phyloP scores from a whole-genome alignment of 1,140 invertebrate genomes.

The Drosophila lacteicornis region DNA sequence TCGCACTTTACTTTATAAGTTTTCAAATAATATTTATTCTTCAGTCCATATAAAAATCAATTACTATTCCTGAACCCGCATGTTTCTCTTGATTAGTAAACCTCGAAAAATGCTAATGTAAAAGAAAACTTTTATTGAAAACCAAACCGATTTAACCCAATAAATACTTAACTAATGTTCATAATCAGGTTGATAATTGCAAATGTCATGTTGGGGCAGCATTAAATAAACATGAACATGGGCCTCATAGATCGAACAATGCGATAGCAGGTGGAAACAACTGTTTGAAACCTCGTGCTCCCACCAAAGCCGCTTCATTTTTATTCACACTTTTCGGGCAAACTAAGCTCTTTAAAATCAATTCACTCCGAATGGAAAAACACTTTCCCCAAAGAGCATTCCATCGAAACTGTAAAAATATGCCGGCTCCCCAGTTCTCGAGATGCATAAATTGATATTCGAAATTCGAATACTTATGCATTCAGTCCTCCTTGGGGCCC shows the following conservation, averaged over 20 bases:
- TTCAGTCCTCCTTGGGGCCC: conserved; percentile 37
- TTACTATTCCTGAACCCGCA: neutral
- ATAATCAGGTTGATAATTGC: conserved; percentile 39
- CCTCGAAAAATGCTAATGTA: conserved; percentile 2
- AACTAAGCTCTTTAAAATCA: conserved; percentile 33
- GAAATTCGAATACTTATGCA: conserved; percentile 72
- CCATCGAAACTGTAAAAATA: conserved; percentile 56
- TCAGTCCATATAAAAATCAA: neutral
- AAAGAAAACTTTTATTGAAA: conserved; percentile 7
- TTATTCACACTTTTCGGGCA: conserved; percentile 31
- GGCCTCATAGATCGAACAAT: conserved; percentile 20
- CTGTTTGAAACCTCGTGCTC: neutral
- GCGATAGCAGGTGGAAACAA: conserved; percentile 32
- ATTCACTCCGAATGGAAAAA: conserved; percentile 43
- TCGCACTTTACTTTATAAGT: neutral
- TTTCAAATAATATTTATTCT: neutral
- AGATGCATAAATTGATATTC: conserved; percentile 79
- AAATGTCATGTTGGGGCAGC: conserved; percentile 13
- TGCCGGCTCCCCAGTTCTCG: conserved; percentile 55
- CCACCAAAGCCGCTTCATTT: conserved; percentile 4
- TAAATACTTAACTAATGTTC: conserved; percentile 39
- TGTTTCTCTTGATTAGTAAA: neutral
- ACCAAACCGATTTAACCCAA: conserved; percentile 1
- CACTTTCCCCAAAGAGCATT: conserved; percentile 62
- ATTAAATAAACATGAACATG: conserved; percentile 34